phyloP scores from a whole-genome alignment of 1,140 invertebrate species.

The Ctenoplectra terminalis region DNA sequence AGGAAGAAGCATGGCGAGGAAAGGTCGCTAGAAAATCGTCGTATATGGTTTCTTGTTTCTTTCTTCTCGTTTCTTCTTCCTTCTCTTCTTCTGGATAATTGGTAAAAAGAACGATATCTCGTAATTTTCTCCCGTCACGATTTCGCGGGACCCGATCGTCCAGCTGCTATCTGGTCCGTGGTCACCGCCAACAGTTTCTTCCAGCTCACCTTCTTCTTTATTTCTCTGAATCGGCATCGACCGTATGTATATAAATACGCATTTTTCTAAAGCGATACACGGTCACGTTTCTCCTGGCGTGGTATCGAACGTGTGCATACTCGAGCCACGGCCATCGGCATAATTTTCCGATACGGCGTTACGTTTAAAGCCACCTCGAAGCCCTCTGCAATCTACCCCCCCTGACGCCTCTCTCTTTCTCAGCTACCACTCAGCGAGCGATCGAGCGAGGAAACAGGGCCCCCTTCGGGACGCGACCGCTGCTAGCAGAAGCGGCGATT shows the following conservation, averaged over 20 bases:
- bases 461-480: neutral
- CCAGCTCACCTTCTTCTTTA: neutral
- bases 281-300: conserved; percentile 7
- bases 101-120: conserved; percentile 16
- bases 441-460: conserved; percentile 18
- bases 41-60: neutral
- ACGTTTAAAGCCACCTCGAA: conserved; percentile 66
- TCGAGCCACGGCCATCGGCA: conserved; percentile 58
- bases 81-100: neutral
- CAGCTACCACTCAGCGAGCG: conserved; percentile 21
- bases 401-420: neutral
- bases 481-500: conserved; percentile 66
- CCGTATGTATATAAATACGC: neutral
- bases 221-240: neutral
- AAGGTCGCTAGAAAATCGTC: conserved; percentile 17
- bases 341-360: conserved; percentile 74
- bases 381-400: neutral
- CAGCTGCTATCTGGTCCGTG: neutral
- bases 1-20: neutral
- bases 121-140: neutral
- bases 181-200: neutral
- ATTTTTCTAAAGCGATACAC: conserved; percentile 27
- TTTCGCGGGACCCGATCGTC: neutral
- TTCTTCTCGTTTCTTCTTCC: neutral
- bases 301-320: conserved; percentile 38